Evolutionary conservation across 1,140 invertebrate species (phyloP).

Genomic region (Brachionus angularis): DNA sequence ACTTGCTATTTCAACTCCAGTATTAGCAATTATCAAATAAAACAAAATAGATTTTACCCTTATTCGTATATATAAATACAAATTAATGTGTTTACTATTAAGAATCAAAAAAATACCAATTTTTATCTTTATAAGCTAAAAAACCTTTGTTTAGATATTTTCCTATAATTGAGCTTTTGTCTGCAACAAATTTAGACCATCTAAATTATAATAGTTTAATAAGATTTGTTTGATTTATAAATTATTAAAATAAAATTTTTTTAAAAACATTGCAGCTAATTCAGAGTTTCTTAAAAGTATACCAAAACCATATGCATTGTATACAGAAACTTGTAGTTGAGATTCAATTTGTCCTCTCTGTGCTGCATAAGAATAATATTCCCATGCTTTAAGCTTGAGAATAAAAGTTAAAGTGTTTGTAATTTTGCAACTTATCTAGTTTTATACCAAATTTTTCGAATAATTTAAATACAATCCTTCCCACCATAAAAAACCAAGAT

Average conservation of each 20-base stretch:
- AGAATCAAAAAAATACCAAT: background rate
- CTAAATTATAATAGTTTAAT: background rate
- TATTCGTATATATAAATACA: background rate
- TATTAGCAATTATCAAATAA: background rate
- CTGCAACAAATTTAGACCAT: background rate
- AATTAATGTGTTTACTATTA: background rate
- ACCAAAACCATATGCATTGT: background rate
- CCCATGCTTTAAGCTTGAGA: background rate
- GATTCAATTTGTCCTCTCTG: background rate
- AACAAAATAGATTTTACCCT: background rate
- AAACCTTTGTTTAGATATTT: background rate
- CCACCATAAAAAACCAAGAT: background rate
- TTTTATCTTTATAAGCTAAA: background rate
- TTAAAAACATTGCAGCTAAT: background rate
- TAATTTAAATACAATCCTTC: background rate
- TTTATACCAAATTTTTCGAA: background rate
- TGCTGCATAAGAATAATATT: conserved; percentile 1
- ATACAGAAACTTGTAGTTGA: background rate
- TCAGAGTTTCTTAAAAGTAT: background rate
- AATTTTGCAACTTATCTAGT: background rate
- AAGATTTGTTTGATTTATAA: background rate
- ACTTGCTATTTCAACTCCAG: background rate
- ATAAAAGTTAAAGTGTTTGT: background rate
- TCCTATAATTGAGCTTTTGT: background rate
- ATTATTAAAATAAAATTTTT: background rate